phyloP scores from a whole-genome alignment of 1,140 invertebrate genomes.

The Forficula auricularia region DNA sequence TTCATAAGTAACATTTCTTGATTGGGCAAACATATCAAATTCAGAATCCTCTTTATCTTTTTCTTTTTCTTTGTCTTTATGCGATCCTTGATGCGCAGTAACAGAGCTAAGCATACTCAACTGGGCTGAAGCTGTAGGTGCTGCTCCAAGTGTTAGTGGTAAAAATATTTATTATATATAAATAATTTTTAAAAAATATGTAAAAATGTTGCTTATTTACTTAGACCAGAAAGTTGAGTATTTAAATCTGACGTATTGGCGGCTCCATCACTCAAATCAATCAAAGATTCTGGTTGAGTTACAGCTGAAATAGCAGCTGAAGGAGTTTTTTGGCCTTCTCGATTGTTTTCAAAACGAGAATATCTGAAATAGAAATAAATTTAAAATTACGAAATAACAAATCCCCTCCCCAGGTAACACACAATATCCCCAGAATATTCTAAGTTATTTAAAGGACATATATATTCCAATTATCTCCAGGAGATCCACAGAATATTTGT shows the following conservation, averaged over 20 bases:
- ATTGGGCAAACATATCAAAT: conserved; percentile 86
- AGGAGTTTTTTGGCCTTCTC: conserved; percentile 20
- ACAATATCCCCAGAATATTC: no score
- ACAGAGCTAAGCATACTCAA: conserved; percentile 22
- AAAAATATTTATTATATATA: conserved; percentile 7
- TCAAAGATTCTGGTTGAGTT: conserved; percentile 36
- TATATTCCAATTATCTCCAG: no score
- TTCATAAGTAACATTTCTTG: conserved; percentile 56
- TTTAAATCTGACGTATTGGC: conserved; percentile 9
- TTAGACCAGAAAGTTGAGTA: conserved; percentile 18
- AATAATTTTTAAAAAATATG: conserved; percentile 4
- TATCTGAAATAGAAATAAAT: conserved; percentile 29
- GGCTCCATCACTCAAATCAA: conserved; percentile 42
- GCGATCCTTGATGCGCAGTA: conserved; percentile 19
- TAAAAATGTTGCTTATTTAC: conserved; percentile 19
- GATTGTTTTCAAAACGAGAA: conserved; percentile 57
- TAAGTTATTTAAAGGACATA: no score
- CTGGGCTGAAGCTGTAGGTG: conserved; percentile 18
- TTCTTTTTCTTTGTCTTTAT: conserved; percentile 20
- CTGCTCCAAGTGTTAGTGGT: conserved; percentile 12
- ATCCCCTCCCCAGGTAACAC: no score
- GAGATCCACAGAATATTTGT: no score
- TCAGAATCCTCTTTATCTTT: conserved; percentile 41
- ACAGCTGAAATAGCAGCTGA: neutral
- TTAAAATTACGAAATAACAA: no score